Evolutionary conservation across 2,888 invertebrate species (phyloP), one percentile per base, ranked within the genome.

Genomic region (Villa cingulata): DNA sequence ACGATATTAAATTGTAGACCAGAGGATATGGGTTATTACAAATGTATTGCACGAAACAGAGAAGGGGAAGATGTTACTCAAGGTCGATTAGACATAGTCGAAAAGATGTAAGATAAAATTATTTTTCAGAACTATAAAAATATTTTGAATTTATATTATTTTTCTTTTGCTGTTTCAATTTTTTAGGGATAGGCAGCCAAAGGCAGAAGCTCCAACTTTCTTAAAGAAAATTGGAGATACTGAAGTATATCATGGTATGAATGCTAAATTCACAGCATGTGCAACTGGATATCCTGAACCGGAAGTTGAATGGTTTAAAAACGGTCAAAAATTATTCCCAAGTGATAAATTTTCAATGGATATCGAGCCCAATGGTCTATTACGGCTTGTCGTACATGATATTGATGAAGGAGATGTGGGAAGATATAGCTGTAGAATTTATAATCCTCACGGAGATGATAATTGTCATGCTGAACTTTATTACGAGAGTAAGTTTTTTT

Each of bases 211-310:
- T 1, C 90, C 92, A 5, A 77, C 81, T 41, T 92, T 92, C 76
- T 71, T 92, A 58, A 92, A 92, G 72, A 83, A 81, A 61, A 84
- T 91, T 58, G 89, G 88, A 0, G 90, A 91, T 64, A 83, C 83
- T 37, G 90, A 91, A 65, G 78, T 89, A 46, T 83, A 83, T 67
- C 81, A 83, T 59, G 86, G 88, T 34, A 87, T 90, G 83, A 80
- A 85, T 39, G 90, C 86, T 46, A 89, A 89, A 70, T 90, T 92
- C 67, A 92, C 90, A n/a, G 91, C 91, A 47, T 91, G 91, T 64
- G 83, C 85, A 42, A 81, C 84, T 41, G 92, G 92, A 49, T 75
- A 76, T 48, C 92, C 92, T 0, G 89, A 89, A 48, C 91, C 91
- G 0, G 86, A 85, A 49, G 87, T 85, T 42, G 88, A 90, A 51